Evolutionary conservation across 2,113 vertebrate species (phyloP).

Genomic region (Corythaeola cristata): DNA sequence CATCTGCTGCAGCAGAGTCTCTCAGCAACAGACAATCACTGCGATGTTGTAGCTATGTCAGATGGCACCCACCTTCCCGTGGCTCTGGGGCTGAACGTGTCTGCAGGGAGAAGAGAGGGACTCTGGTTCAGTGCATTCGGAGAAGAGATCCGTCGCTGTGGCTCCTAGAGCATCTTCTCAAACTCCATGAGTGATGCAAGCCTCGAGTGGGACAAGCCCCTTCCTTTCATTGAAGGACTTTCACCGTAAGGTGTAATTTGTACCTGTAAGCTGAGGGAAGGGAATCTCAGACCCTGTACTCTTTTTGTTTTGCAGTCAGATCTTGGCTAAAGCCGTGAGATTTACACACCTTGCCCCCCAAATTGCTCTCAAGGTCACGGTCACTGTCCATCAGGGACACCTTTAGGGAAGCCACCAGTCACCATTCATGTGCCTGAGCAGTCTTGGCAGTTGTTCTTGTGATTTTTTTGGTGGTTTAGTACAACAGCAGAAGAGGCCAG

Average conservation of each 20-base stretch:
- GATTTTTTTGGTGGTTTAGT: background rate
- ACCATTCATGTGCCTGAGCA: rapidly evolving
- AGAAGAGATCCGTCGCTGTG: rapidly evolving
- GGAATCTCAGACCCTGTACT: background rate
- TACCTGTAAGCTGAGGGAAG: background rate
- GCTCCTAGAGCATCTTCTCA: background rate
- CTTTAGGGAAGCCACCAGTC: background rate
- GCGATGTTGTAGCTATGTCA: rapidly evolving
- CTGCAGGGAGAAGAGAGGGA: background rate
- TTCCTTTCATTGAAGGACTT: background rate
- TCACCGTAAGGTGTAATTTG: background rate
- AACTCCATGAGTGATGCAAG: background rate
- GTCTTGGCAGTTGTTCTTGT: background rate
- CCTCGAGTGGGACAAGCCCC: background rate
- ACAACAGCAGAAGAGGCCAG: background rate
- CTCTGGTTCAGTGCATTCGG: background rate
- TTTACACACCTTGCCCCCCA: background rate
- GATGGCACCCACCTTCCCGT: rapidly evolving
- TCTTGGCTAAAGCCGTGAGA: background rate
- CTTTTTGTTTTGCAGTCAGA: background rate
- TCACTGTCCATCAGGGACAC: too few species aligned
- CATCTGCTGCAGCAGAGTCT: background rate
- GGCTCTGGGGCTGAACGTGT: background rate
- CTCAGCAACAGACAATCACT: background rate
- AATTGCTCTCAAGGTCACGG: background rate